Base-by-base conservation (phyloP, 2,888 invertebrate genomes). In the Eubasilissa splendida region DNA sequence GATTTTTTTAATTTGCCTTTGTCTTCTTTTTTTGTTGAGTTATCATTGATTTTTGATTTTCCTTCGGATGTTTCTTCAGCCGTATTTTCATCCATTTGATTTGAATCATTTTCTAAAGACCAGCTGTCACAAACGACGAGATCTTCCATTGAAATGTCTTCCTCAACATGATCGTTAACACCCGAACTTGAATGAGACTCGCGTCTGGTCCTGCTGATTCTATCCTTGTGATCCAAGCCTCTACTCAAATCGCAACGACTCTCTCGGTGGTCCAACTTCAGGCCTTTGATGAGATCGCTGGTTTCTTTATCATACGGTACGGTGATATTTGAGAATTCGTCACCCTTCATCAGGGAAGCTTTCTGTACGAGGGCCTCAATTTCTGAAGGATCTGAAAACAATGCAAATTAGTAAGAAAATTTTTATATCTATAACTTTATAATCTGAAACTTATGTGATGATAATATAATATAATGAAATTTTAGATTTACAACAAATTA, bases 41-140 rank as follows among this genome's bases (percentile, higher is more conserved):
- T 33, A 50, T 42, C 68, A 50, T 68, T 68, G 50, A 31, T 11
- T 3, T 59, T n/a, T 9, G 4, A 0, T 22, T 14, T 68, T 50
- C 50, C 50, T 4, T 68, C 50, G 4, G 52, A 11, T 10, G 8
- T 50, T 59, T 65, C 73, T 10, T 63, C 60, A 82, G 31, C 52
- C 79, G 85, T 85, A 9, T 10, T 10, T 80, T 85, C 86, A 0
- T 85, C 85, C 7, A 83, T 83, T 80, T 82, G 85, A 33, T 84
- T 79, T 12, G 84, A 82, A 50, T 85, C 85, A 14, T 85, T 85
- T 52, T 90, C 90, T 14, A 89, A 84, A 4, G 90, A 90, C 90
- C 90, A 90, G 84, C 90, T 90, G 77, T 91, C 90, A 81, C 90
- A 90, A 12, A 91, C 87, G 63, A 90, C 86, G 82, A 88, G 90